A percentile compares a stretch with the other conserved stretches of the same genome.
These are phyloP conservation scores for Dexiosoma caninum DNA, from an alignment of 2,888 invertebrate species.

Conservation along the genomic window DNA sequence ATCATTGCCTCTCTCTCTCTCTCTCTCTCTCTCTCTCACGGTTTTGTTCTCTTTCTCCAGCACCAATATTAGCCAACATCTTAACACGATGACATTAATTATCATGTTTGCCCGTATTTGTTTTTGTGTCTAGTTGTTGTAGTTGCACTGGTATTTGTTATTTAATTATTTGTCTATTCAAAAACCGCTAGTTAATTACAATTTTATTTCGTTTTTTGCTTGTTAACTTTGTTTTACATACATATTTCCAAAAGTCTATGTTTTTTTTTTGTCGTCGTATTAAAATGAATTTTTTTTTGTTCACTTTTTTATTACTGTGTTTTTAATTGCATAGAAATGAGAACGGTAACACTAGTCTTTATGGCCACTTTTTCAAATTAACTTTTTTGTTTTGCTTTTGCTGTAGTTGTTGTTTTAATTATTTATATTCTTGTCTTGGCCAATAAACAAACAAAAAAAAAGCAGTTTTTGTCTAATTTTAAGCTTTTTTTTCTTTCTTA, in stretches of 20 bases:
- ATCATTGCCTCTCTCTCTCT: not conserved
- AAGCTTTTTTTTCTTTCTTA: not conserved
- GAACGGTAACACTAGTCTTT: slow-evolving; percentile 35
- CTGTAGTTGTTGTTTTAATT: slow-evolving; percentile 21
- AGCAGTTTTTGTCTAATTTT: slow-evolving; percentile 12
- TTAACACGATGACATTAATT: slow-evolving; percentile 25
- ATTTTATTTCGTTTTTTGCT: not conserved
- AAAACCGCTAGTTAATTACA: not conserved
- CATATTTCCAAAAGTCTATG: not conserved
- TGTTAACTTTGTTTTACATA: not conserved
- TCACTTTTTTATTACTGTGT: not conserved
- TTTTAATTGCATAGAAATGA: not conserved
- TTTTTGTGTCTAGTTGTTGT: not conserved
- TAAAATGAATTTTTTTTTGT: not conserved
- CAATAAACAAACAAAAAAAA: not conserved
- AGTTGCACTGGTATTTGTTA: not conserved
- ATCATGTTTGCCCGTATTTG: not conserved
- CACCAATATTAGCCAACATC: not conserved
- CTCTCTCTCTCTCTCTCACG: too few species aligned
- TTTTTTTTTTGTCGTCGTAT: too few species aligned
- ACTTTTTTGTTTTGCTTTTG: not conserved
- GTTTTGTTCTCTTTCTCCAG: slow-evolving; percentile 1
- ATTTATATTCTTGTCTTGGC: slow-evolving; percentile 39
- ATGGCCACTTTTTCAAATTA: slow-evolving; percentile 5
- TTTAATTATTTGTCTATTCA: slow-evolving; percentile 29